phyloP scores from a whole-genome alignment of 1,140 invertebrate species.

The Cheumatopsyche charites region DNA sequence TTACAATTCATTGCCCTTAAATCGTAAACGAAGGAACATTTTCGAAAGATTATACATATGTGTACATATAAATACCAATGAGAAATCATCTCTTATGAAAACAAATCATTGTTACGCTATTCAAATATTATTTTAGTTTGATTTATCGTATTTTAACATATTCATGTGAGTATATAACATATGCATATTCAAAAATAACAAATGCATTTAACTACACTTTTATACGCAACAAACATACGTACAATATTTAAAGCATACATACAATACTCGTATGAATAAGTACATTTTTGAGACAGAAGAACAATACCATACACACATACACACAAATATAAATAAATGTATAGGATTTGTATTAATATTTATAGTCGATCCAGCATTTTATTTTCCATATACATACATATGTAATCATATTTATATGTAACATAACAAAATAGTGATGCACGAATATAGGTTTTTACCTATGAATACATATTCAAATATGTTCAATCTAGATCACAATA shows the following conservation, averaged over 20 bases:
- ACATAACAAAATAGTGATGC: neutral
- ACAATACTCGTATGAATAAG: too few species aligned
- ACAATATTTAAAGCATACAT: too few species aligned
- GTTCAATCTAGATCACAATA: neutral
- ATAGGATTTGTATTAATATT: slow-evolving; percentile 25
- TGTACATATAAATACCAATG: neutral
- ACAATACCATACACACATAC: too few species aligned
- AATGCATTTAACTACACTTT: too few species aligned
- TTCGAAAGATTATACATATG: neutral
- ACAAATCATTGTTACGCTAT: neutral
- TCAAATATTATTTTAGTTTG: too few species aligned
- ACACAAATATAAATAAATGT: slow-evolving; percentile 18
- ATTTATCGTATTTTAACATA: too few species aligned
- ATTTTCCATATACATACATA: neutral
- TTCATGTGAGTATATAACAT: too few species aligned
- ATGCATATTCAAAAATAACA: too few species aligned
- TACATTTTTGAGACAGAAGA: too few species aligned
- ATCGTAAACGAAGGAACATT: slow-evolving; percentile 35
- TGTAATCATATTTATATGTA: too few species aligned
- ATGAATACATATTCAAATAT: neutral
- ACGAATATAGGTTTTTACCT: neutral
- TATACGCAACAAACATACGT: too few species aligned
- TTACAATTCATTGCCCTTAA: slow-evolving; percentile 46
- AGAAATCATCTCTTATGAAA: too few species aligned
- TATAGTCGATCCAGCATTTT: slow-evolving; percentile 48